These are phyloP conservation scores for Acanthiza pusilla DNA, from an alignment of 2,797 vertebrate genomes.

Conservation along the genomic window DNA sequence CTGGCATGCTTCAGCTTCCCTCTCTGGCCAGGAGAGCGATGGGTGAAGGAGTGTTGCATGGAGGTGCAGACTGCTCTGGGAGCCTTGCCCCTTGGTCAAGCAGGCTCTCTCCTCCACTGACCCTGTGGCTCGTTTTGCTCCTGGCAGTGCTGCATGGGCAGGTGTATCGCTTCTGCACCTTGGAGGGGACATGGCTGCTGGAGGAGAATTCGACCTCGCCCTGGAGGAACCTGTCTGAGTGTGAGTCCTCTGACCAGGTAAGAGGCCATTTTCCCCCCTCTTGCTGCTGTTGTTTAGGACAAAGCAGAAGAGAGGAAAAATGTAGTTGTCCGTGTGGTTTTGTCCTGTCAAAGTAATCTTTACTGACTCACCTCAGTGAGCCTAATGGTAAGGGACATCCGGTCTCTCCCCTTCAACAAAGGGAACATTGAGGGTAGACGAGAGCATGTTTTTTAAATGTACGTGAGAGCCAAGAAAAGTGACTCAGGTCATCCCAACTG, in stretches of 20 bases:
- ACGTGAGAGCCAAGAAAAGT: neutral
- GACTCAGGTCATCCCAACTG: neutral
- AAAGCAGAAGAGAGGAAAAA: neutral
- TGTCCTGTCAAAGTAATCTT: neutral
- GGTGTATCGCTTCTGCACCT: conserved; percentile 77
- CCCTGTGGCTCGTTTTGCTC: neutral
- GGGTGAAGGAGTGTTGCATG: no score
- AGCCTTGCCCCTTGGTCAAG: rapidly evolving
- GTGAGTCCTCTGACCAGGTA: conserved; percentile 69
- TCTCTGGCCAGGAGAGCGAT: neutral
- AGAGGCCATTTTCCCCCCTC: neutral
- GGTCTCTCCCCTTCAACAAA: neutral
- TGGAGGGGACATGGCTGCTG: conserved; percentile 73
- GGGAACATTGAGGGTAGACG: rapidly evolving
- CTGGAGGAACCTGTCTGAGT: conserved; percentile 78
- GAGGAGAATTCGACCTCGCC: conserved; percentile 76
- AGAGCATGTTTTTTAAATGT: neutral
- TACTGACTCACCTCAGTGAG: neutral
- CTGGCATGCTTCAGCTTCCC: rapidly evolving
- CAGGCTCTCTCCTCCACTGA: neutral
- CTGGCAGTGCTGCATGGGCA: conserved; percentile 72
- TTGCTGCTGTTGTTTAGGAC: neutral
- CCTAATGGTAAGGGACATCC: neutral
- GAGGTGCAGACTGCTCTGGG: rapidly evolving
- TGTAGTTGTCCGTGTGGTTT: rapidly evolving